phyloP scores from a whole-genome alignment of 2,888 invertebrate species.

The Lithophane leautieri region DNA sequence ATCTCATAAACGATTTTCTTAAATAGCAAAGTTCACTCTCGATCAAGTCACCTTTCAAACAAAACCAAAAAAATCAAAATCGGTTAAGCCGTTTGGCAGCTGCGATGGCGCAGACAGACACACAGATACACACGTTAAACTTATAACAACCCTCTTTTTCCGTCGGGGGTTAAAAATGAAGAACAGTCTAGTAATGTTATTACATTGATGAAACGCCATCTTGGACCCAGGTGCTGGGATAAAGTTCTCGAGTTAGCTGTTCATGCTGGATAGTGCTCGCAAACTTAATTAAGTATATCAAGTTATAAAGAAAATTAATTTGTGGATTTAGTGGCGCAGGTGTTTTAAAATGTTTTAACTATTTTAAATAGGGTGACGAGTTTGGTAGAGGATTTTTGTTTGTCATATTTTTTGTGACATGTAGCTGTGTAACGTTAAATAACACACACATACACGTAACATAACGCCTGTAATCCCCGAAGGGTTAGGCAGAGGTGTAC shows the following conservation, averaged over 20 bases:
- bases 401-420: background rate
- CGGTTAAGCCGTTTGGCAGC: too few relatives aligned
- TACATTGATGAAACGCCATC: slow-evolving; percentile 60
- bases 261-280: slow-evolving; percentile 40
- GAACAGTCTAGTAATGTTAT: slow-evolving; percentile 32
- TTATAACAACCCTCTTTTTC: too few relatives aligned
- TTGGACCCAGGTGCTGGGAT: slow-evolving; percentile 41
- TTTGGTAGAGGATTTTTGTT: background rate
- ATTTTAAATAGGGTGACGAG: background rate
- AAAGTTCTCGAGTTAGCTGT: slow-evolving; percentile 22
- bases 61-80: too few relatives aligned
- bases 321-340: slow-evolving; percentile 1
- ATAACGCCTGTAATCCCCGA: too few relatives aligned
- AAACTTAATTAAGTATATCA: slow-evolving; percentile 38
- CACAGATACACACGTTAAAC: too few relatives aligned
- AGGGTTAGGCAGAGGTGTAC: too few relatives aligned
- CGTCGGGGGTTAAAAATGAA: too few relatives aligned
- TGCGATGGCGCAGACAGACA: too few relatives aligned
- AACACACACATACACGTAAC: too few relatives aligned
- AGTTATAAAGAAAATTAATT: slow-evolving; percentile 39
- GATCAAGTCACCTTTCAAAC: too few relatives aligned
- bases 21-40: too few relatives aligned
- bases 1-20: too few relatives aligned
- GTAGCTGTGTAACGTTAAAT: background rate
- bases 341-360: slow-evolving; percentile 11